These are phyloP conservation scores for Myiozetetes cayanensis DNA, from an alignment of 2,113 vertebrate species.

Conservation along the genomic window DNA sequence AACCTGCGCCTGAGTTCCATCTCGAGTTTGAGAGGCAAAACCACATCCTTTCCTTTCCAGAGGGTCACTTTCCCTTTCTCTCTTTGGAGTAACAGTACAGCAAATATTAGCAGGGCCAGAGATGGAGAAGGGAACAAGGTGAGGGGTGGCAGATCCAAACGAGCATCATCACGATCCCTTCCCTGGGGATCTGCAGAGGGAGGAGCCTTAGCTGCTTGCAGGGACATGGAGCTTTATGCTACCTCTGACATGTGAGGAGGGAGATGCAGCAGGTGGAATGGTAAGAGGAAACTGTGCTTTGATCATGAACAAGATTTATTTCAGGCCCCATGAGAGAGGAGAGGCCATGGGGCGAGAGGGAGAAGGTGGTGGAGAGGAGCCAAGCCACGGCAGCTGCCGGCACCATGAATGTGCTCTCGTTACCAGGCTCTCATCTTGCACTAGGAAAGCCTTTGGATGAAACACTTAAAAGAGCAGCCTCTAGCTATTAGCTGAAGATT, in stretches of 20 bases:
- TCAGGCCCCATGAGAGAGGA: neutral
- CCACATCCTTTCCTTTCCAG: neutral
- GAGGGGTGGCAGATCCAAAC: neutral
- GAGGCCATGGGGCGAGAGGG: neutral
- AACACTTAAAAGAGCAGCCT: slow-evolving; percentile 17
- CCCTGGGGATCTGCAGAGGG: neutral
- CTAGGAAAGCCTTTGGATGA: neutral
- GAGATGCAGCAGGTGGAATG: neutral
- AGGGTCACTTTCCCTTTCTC: neutral
- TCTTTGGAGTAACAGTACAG: neutral
- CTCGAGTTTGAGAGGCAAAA: neutral
- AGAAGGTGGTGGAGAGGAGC: neutral
- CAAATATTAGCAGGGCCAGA: neutral
- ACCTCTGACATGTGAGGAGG: neutral
- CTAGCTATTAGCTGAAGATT: slow-evolving; percentile 18
- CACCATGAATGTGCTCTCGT: neutral
- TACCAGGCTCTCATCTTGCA: neutral
- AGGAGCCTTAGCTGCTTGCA: neutral
- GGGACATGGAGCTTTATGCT: neutral
- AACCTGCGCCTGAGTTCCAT: neutral
- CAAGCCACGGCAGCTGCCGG: slow-evolving; percentile 3
- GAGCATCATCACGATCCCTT: fast-evolving
- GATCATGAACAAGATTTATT: neutral
- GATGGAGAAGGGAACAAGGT: neutral
- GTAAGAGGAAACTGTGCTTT: neutral